A percentile compares a stretch with the other conserved stretches of the same genome.
Conservation (phyloP, 1,140 invertebrate genomes). For the Dinothrombium tinctorium region DNA sequence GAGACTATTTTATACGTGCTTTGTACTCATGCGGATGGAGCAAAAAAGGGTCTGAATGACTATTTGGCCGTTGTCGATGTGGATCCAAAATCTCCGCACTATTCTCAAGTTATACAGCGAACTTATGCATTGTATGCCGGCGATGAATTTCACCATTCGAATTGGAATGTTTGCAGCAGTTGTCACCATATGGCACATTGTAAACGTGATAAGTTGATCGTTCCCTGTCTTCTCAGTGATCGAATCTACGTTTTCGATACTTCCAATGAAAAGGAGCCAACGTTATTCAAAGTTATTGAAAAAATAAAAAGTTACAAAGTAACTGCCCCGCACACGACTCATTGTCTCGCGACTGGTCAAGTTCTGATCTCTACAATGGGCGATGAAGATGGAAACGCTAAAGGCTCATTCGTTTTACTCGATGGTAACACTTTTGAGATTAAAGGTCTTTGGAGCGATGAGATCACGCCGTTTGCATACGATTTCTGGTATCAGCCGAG, state of each 20-base stretch:
- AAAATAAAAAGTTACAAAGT: conserved; percentile 36
- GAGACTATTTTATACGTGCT: conserved; percentile 68
- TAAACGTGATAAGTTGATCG: conserved; percentile 46
- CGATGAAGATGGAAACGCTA: conserved; percentile 40
- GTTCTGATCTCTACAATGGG: conserved; percentile 89
- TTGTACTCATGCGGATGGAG: conserved; percentile 46
- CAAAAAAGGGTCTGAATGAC: conserved; percentile 36
- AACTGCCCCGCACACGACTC: conserved; percentile 65
- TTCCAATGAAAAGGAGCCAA: conserved; percentile 26
- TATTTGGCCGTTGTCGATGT: conserved; percentile 76
- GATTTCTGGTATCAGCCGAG: conserved; percentile 90
- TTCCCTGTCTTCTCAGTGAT: conserved; percentile 56
- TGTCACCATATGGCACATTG: conserved; percentile 39
- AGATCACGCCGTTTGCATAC: conserved; percentile 25
- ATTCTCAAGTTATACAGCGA: conserved; percentile 39
- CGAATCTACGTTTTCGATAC: conserved; percentile 67
- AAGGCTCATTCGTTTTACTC: conserved; percentile 63
- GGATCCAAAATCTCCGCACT: conserved; percentile 60
- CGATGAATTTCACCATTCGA: conserved; percentile 82
- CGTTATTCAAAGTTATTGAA: conserved; percentile 25
- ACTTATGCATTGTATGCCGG: conserved; percentile 45
- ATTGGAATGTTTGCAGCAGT: conserved; percentile 89
- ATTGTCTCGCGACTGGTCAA: conserved; percentile 70
- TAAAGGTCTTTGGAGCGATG: conserved; percentile 20
- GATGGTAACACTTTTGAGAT: conserved; percentile 52